Conservation (phyloP, 30 jellyfish, hydroid and myxozoan genomes). For the Hydractinia echinata region DNA sequence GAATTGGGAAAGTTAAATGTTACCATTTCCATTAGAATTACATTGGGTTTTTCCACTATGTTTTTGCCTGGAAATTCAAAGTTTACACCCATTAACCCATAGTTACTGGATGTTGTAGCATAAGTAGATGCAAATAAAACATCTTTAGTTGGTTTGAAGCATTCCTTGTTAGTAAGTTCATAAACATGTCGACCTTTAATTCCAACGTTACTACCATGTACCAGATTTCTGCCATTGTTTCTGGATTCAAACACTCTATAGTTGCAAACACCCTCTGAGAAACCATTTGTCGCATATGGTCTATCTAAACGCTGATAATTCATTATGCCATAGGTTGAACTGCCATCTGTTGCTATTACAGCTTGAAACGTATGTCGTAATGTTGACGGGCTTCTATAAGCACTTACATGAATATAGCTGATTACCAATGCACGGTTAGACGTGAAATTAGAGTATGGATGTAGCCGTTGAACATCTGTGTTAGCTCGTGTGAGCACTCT, state of each 20-base stretch:
- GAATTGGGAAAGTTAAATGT: too few relatives aligned
- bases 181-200: neutral
- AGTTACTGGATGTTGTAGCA: too few relatives aligned
- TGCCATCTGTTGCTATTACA: neutral
- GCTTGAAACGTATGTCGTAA: conserved; percentile 2
- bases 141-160: conserved; percentile 11
- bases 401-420: neutral
- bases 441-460: neutral
- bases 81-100: too few relatives aligned
- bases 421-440: neutral
- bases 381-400: neutral
- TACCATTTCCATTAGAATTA: too few relatives aligned
- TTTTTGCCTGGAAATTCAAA: too few relatives aligned
- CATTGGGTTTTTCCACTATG: too few relatives aligned
- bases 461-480: neutral
- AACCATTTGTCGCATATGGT: neutral
- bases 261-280: neutral
- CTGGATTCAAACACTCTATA: neutral
- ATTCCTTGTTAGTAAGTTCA: neutral
- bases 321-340: neutral
- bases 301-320: neutral
- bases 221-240: neutral
- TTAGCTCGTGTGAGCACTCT: neutral
- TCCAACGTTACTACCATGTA: neutral
- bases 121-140: too few relatives aligned